A percentile compares a stretch with the other conserved stretches of the same genome.
phyloP scores from a whole-genome alignment of 2,888 invertebrate genomes.

The Stenchaetothrips biformis region DNA sequence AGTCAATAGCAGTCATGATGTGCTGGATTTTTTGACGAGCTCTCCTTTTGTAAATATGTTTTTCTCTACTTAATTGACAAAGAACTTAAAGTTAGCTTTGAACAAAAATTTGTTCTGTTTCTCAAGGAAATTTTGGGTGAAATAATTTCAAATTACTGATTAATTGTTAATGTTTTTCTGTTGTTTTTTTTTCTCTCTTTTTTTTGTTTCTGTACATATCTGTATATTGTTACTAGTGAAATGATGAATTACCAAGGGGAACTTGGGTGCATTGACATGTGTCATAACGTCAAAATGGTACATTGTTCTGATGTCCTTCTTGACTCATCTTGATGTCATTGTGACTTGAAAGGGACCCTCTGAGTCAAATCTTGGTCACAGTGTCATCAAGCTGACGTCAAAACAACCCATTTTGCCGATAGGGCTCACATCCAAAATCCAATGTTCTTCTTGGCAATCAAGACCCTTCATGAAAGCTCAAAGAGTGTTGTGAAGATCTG shows the following conservation, averaged over 20 bases:
- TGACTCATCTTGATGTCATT: not conserved
- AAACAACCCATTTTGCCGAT: no score
- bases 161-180: not conserved
- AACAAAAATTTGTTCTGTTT: not conserved
- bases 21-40: no score
- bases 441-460: no score
- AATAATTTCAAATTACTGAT: not conserved
- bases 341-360: not conserved
- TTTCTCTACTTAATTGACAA: not conserved
- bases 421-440: no score
- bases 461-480: no score
- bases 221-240: not conserved
- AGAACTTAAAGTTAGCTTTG: not conserved
- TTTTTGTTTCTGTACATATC: not conserved
- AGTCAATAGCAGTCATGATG: no score
- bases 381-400: not conserved
- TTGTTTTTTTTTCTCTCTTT: not conserved
- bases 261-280: not conserved
- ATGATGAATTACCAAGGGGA: not conserved
- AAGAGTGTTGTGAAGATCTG: no score
- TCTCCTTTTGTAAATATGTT: not conserved
- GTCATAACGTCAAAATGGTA: not conserved
- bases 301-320: not conserved
- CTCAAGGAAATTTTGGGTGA: no score
- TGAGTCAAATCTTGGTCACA: not conserved